Evolutionary conservation across 64 coral and sea anemone species (phyloP), one percentile per base, ranked within the genome.

Genomic region (Montipora cactus): DNA sequence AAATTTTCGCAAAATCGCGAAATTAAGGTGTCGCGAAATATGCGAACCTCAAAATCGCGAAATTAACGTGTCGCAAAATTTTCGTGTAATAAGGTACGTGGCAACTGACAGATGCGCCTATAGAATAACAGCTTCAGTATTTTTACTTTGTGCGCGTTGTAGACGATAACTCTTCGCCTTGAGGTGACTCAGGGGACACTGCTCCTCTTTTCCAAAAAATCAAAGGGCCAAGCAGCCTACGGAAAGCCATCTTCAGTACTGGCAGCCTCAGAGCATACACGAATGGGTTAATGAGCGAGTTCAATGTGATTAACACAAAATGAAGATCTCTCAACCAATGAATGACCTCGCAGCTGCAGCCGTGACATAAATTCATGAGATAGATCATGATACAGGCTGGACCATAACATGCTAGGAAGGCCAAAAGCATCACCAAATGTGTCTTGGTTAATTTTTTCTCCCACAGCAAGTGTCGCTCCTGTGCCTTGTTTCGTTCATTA

Each of bases 251-350:
- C 4, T 92, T 84, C 45, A 99, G 92, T 5, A 83, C 84, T 6
- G 91, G 72, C 46, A 94, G 76, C 47, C 95, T 87, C 16, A 99
- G 78, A 13, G 97, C 92, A 44, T 99, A 96, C 48, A 94, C 44
- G 51, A 91, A 92, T 4, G 95, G 95, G 62, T 99, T 99, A 37
- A 96, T 25, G 49, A 96, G 75, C 7, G 91, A 94, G 44, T 96
- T 99, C 23, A 96, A 79, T 2, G 90, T 96, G 20, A 99, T 76
- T 18, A 99, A 81, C 45, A 99, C 81, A 64, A 96, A 99, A 45
- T 99, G 97, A 79, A 96, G 81, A 49, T 99, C 95, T 64, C 97
- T 66, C 46, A 99, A 68, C 98, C 98, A 99, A 76, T 99, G 98
- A 87, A 96, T 90, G 62, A 91, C 72, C 4, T 96, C 67, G 85